Conservation (phyloP, 2,113 vertebrate species). For the Panthera leo region DNA sequence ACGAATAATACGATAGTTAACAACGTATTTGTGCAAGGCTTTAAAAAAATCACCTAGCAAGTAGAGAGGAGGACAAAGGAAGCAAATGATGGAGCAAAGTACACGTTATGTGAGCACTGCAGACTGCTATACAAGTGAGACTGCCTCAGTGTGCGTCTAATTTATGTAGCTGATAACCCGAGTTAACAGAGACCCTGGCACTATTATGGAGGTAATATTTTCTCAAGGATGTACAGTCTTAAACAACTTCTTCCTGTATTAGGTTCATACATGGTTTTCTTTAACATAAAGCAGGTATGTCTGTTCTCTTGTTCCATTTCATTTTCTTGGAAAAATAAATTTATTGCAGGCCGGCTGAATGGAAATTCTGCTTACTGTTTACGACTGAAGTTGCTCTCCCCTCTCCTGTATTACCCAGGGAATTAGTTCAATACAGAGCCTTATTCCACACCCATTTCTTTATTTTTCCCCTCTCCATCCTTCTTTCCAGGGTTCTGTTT, state of each 20-base stretch:
- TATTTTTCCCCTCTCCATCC: constrained; percentile 65
- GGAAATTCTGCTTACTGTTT: constrained; percentile 84
- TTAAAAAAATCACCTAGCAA: not conserved
- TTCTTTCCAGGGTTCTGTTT: constrained; percentile 75
- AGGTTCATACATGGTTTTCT: constrained; percentile 75
- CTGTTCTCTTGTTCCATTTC: constrained; percentile 80
- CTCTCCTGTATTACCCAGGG: constrained; percentile 70
- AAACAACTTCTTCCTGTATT: constrained; percentile 79
- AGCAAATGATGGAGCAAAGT: constrained; percentile 47
- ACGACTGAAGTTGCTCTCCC: constrained; percentile 71
- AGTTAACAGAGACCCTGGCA: constrained; percentile 78
- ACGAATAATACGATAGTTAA: not conserved
- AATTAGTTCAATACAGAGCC: constrained; percentile 68
- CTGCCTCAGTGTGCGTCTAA: constrained; percentile 70
- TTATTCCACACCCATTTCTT: constrained; percentile 79
- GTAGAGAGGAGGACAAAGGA: constrained; percentile 45
- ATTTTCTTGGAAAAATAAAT: constrained; percentile 80
- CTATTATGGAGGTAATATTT: constrained; percentile 82
- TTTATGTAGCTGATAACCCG: constrained; percentile 81
- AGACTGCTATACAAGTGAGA: constrained; percentile 20
- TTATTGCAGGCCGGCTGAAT: constrained; percentile 76
- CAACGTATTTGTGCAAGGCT: not conserved
- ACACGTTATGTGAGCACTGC: constrained; percentile 33
- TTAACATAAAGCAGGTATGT: constrained; percentile 74
- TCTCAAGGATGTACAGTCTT: constrained; percentile 78